Evolutionary conservation across 2,113 vertebrate genomes (phyloP).

Genomic region (Pyrgilauda ruficollis): DNA sequence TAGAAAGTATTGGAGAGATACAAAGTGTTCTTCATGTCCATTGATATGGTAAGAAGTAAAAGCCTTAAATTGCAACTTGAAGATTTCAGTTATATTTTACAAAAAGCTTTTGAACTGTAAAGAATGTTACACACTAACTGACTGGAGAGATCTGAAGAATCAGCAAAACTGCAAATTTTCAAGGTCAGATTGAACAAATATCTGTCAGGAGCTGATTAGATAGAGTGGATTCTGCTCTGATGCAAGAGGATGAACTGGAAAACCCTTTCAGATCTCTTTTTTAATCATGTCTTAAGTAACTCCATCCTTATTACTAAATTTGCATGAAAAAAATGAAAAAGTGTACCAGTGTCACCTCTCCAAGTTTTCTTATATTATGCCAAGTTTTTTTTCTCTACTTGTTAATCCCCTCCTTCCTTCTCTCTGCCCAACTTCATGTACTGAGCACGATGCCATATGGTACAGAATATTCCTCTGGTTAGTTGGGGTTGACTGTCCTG

Average conservation of each 20-base stretch:
- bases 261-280: background rate
- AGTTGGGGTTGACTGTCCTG: background rate
- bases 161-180: background rate
- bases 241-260: background rate
- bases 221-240: background rate
- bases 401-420: background rate
- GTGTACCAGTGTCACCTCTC: background rate
- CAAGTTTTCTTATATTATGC: background rate
- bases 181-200: conserved; percentile 1
- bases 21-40: background rate
- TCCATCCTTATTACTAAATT: background rate
- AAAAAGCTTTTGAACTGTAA: background rate
- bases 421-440: background rate
- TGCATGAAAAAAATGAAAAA: background rate
- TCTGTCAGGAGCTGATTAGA: background rate
- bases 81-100: background rate
- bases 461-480: background rate
- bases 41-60: background rate
- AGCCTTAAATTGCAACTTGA: background rate
- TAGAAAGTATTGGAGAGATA: background rate
- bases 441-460: background rate
- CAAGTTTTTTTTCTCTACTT: background rate
- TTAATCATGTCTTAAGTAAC: background rate
- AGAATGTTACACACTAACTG: background rate
- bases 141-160: background rate